These are phyloP conservation scores for Epizoanthus stellaris DNA, from an alignment of 92 coral and sea anemone genomes.

Conservation along the genomic window DNA sequence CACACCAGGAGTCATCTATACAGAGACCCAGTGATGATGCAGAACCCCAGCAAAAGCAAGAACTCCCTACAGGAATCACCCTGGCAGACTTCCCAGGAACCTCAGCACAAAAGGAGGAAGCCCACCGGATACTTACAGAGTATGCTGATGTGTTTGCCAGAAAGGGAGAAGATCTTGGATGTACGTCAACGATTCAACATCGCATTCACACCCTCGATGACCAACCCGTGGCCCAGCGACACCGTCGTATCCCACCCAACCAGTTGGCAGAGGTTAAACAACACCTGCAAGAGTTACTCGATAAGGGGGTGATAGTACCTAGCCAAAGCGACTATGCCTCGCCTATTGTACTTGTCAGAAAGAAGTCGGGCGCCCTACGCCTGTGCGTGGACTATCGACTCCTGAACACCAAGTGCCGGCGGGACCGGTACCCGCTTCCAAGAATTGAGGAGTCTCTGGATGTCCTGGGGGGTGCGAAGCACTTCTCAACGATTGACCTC, in stretches of 20 bases:
- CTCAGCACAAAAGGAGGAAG: conserved; percentile 45
- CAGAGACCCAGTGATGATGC: conserved; percentile 33
- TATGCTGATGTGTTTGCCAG: conserved; percentile 58
- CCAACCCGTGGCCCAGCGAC: conserved; percentile 54
- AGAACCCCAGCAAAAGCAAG: conserved; percentile 30
- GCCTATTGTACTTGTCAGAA: conserved; percentile 64
- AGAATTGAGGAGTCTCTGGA: conserved; percentile 49
- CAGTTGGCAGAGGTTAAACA: conserved; percentile 61
- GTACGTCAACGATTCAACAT: conserved; percentile 50
- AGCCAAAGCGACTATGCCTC: conserved; percentile 66
- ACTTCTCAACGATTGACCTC: conserved; percentile 50
- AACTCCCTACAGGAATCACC: conserved; percentile 47
- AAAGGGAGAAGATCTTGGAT: conserved; percentile 45
- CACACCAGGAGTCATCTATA: conserved; percentile 48
- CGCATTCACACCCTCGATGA: conserved; percentile 51
- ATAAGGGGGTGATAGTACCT: conserved; percentile 47
- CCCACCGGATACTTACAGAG: conserved; percentile 41
- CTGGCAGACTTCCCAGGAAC: conserved; percentile 64
- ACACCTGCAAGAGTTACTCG: conserved; percentile 56
- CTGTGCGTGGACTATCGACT: conserved; percentile 67
- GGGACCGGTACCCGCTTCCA: conserved; percentile 53
- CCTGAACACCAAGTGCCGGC: conserved; percentile 47
- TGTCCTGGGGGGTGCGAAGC: conserved; percentile 52
- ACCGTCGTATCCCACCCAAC: conserved; percentile 58
- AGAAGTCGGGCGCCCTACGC: conserved; percentile 62